phyloP scores from a whole-genome alignment of 1,140 invertebrate species.

The Onthophagus taurus region DNA sequence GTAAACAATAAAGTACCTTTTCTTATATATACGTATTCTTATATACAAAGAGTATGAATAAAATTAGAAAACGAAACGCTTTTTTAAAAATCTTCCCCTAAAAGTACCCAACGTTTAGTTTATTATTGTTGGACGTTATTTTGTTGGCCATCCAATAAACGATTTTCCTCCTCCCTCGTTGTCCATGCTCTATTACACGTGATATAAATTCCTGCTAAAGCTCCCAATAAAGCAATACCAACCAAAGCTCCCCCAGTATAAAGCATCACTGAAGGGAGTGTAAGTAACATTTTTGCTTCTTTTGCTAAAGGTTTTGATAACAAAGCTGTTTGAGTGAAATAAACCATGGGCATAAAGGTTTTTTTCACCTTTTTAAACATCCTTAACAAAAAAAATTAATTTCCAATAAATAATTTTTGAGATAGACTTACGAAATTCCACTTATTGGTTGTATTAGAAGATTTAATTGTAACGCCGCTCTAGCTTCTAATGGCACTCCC shows the following conservation, averaged over 20 bases:
- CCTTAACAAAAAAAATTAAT: slow-evolving; percentile 37
- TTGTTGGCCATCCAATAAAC: slow-evolving; percentile 17
- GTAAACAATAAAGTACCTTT: no score
- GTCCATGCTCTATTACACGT: slow-evolving; percentile 37
- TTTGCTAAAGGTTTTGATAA: slow-evolving; percentile 49
- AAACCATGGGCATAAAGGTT: slow-evolving; percentile 58
- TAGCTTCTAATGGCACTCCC: slow-evolving; percentile 58
- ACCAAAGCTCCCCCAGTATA: slow-evolving; percentile 43
- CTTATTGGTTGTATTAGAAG: slow-evolving; percentile 49
- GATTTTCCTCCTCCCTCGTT: slow-evolving; percentile 29
- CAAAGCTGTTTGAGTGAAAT: slow-evolving; percentile 60
- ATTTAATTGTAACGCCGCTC: slow-evolving; percentile 65
- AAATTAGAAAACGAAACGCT: no score
- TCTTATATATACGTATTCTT: no score
- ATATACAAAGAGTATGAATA: no score
- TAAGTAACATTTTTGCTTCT: slow-evolving; percentile 44
- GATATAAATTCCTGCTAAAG: slow-evolving; percentile 39
- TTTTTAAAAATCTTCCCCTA: no score
- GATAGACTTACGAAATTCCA: slow-evolving; percentile 44
- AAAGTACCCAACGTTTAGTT: no score
- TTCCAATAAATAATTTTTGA: slow-evolving; percentile 4
- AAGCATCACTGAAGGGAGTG: slow-evolving; percentile 40
- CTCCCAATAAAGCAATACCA: slow-evolving; percentile 42
- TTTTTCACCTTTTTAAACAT: slow-evolving; percentile 45
- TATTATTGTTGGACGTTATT: no score